Percentiles rank a stretch among this genome's conserved stretches.
Evolutionary conservation across 2,888 invertebrate species (phyloP).

Genomic region (Acrocyrtus sp.): DNA sequence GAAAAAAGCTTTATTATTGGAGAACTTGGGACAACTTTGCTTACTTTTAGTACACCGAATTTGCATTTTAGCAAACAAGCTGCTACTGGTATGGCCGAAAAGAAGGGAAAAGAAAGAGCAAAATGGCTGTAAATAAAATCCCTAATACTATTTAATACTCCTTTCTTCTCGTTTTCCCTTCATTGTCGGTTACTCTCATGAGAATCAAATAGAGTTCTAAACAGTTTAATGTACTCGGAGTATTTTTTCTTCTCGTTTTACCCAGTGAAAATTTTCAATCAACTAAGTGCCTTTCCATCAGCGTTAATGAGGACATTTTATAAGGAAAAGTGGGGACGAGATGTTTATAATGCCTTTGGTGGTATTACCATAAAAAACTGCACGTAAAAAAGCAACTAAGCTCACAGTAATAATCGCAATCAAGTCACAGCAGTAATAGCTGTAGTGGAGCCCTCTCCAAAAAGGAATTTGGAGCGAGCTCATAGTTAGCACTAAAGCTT

Average conservation of each 20-base stretch:
- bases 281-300: conserved; percentile 50
- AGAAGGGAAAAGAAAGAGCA: conserved; percentile 13
- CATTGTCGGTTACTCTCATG: conserved; percentile 14
- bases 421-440: not conserved
- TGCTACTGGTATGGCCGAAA: conserved; percentile 1
- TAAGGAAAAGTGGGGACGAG: conserved; percentile 15
- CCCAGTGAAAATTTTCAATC: conserved; percentile 37
- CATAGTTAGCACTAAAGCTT: too few relatives aligned
- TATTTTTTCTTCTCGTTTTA: conserved; percentile 3
- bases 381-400: not conserved
- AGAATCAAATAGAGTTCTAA: not conserved
- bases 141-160: conserved; percentile 32
- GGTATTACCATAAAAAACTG: not conserved
- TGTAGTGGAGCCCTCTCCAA: not conserved
- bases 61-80: not conserved
- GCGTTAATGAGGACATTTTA: conserved; percentile 39
- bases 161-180: not conserved
- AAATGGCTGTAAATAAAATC: conserved; percentile 40
- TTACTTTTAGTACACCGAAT: conserved; percentile 1
- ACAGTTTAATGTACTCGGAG: not conserved
- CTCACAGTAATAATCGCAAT: not conserved
- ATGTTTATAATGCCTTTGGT: not conserved
- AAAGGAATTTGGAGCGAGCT: not conserved
- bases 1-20: not conserved
- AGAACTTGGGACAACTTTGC: not conserved